These are phyloP conservation scores for Ectobius pallidus DNA, from an alignment of 2,888 invertebrate species.

Conservation along the genomic window DNA sequence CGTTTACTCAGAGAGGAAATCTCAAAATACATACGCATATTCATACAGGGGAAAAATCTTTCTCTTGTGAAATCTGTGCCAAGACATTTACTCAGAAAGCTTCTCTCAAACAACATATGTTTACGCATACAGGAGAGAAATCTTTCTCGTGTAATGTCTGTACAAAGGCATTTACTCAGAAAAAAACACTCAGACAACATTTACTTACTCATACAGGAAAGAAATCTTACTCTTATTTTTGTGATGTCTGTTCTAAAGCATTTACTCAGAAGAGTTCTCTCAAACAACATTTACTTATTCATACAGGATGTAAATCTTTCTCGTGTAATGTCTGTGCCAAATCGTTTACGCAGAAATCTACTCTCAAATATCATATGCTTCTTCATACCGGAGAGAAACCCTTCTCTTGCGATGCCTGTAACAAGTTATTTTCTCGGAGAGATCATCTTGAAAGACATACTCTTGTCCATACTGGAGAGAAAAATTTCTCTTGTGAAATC, in stretches of 20 bases:
- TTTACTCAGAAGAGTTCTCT: conserved; percentile 36
- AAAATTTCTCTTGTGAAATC: too few relatives aligned
- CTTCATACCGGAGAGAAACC: conserved; percentile 41
- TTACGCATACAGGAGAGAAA: conserved; percentile 40
- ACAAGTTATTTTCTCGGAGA: too few relatives aligned
- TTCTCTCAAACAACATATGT: conserved; percentile 37
- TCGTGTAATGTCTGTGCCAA: conserved; percentile 52
- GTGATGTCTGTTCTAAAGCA: conserved; percentile 29
- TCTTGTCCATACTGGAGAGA: too few relatives aligned
- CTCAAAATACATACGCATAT: conserved; percentile 40
- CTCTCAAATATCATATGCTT: conserved; percentile 49
- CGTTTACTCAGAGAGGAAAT: conserved; percentile 41
- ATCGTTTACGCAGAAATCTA: conserved; percentile 48
- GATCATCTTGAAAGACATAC: too few relatives aligned
- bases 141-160: conserved; percentile 41
- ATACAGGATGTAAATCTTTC: conserved; percentile 44
- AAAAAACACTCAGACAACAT: conserved; percentile 40
- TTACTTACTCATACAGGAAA: conserved; percentile 44
- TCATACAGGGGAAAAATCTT: conserved; percentile 37
- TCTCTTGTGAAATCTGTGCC: conserved; percentile 34
- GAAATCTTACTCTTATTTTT: conserved; percentile 30
- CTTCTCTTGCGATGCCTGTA: conserved; percentile 37
- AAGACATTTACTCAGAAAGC: conserved; percentile 40
- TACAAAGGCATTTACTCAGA: conserved; percentile 38
- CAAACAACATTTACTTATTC: conserved; percentile 45